Conservation (phyloP, 1,140 invertebrate genomes). For the Caenorhabditis tropicalis region DNA sequence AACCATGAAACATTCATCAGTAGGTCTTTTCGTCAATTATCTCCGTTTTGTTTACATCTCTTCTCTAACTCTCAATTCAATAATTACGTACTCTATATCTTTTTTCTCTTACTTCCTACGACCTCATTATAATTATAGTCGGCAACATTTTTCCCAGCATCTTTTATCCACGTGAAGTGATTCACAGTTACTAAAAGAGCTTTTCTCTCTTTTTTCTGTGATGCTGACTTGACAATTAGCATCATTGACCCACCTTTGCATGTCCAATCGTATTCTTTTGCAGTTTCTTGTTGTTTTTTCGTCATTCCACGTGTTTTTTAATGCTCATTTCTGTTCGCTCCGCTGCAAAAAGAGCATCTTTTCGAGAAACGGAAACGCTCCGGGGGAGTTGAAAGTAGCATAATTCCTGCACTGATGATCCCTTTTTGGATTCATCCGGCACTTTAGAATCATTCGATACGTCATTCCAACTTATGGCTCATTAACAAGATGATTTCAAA, state of each 20-base stretch:
- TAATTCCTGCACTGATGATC: not conserved
- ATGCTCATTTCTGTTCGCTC: not conserved
- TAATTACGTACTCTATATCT: slow-evolving; percentile 17
- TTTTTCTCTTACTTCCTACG: not conserved
- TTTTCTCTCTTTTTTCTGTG: not conserved
- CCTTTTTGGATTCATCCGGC: not conserved
- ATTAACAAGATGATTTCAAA: not conserved
- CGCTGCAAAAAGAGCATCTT: not conserved
- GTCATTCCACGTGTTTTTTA: not conserved
- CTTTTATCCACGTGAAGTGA: slow-evolving; percentile 12
- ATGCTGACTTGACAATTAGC: slow-evolving; percentile 12
- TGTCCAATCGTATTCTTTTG: not conserved
- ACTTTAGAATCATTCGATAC: slow-evolving; percentile 17
- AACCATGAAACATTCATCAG: slow-evolving; percentile 32
- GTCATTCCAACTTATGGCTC: not conserved
- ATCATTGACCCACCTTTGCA: slow-evolving; percentile 24
- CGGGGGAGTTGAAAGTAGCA: not conserved
- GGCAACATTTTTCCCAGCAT: not conserved
- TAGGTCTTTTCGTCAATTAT: slow-evolving; percentile 33
- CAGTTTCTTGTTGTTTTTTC: not conserved
- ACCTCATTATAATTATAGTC: slow-evolving; percentile 16
- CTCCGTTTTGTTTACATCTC: not conserved
- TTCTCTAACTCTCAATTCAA: not conserved
- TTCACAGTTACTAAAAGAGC: not conserved
- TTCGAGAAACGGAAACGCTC: not conserved